Evolutionary conservation across 2,113 vertebrate genomes (phyloP).

Genomic region (Ginglymostoma cirratum): DNA sequence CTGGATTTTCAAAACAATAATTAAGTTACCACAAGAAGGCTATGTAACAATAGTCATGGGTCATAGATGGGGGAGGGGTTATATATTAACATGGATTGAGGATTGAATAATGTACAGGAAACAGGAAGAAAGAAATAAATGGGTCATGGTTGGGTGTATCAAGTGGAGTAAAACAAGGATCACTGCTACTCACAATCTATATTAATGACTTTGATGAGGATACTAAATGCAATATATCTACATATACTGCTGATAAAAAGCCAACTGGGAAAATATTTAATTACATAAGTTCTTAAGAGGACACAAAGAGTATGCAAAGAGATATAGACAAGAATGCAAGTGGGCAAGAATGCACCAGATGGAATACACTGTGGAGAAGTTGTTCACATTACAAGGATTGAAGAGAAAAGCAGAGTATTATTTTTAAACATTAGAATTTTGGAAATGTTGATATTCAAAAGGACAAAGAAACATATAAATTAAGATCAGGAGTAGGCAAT

Average conservation of each 20-base stretch:
- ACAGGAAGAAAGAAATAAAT: neutral
- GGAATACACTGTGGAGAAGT: neutral
- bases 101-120: neutral
- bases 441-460: neutral
- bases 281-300: neutral
- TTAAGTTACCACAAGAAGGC: neutral
- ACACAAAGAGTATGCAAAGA: neutral
- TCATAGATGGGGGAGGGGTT: neutral
- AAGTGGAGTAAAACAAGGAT: neutral
- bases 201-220: neutral
- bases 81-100: neutral
- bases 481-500: no score
- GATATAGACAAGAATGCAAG: neutral
- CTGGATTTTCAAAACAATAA: neutral
- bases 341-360: neutral
- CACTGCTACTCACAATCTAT: neutral
- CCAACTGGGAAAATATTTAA: neutral
- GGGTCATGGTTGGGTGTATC: neutral
- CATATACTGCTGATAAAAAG: neutral
- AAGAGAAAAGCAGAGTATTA: neutral
- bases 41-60: neutral
- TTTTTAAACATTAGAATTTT: neutral
- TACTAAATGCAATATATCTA: neutral
- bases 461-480: no score
- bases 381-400: neutral